Percentiles rank a stretch among this genome's conserved stretches.
Evolutionary conservation across 2,113 vertebrate genomes (phyloP).

Genomic region (Shinisaurus crocodilurus): DNA sequence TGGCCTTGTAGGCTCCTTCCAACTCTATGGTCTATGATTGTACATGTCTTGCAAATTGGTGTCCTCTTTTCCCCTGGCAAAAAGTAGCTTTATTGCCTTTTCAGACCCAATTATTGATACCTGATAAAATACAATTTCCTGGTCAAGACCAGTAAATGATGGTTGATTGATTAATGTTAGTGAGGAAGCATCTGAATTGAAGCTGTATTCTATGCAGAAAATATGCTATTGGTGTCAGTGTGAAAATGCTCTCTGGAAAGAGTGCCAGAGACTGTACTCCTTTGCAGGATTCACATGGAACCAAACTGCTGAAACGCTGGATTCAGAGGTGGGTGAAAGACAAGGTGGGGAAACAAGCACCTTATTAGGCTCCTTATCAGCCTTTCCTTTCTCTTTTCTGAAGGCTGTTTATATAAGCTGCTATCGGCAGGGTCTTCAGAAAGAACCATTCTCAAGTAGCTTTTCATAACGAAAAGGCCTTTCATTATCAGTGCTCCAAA

Average conservation of each 20-base stretch:
- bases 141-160: too few species aligned
- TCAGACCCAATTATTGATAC: neutral
- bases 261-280: neutral
- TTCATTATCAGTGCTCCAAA: neutral
- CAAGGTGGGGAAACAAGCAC: rapidly evolving
- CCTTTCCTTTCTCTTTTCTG: conserved; percentile 13
- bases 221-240: neutral
- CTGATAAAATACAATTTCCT: neutral
- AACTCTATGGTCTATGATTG: too few species aligned
- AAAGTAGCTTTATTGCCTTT: too few species aligned
- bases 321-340: neutral
- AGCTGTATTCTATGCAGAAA: neutral
- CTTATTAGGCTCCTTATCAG: neutral
- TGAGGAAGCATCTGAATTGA: neutral
- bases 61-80: too few species aligned
- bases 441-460: rapidly evolving
- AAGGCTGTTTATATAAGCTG: neutral
- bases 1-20: too few species aligned
- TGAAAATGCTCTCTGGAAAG: neutral
- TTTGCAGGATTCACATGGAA: neutral
- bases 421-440: neutral
- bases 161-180: neutral
- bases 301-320: neutral
- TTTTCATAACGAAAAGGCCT: neutral
- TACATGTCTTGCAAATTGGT: too few species aligned